Conservation (phyloP, 2,797 vertebrate genomes). For the Phoebastria nigripes region DNA sequence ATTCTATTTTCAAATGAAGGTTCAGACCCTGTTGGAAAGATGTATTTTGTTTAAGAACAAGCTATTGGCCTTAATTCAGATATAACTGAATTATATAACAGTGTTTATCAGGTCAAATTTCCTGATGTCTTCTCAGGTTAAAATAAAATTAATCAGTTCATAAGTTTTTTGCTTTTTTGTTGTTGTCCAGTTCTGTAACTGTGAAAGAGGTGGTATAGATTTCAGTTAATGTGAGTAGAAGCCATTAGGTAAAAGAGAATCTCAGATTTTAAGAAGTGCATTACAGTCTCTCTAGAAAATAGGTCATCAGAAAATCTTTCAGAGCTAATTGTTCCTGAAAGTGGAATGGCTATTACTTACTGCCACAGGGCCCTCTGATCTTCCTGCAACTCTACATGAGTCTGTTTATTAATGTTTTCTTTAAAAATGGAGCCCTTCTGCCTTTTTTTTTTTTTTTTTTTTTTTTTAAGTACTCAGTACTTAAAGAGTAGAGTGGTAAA, state of each 20-base stretch:
- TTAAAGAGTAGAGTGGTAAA: not conserved
- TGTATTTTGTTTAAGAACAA: not conserved
- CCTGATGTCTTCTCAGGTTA: not conserved
- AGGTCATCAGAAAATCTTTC: not conserved
- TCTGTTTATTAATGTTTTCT: conserved; percentile 20
- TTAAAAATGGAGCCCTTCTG: not conserved
- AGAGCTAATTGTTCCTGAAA: not conserved
- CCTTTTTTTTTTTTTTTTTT: not conserved
- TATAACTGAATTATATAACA: not conserved
- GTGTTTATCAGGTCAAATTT: not conserved
- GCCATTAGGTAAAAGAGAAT: not conserved
- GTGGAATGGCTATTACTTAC: not conserved
- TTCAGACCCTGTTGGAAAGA: not conserved
- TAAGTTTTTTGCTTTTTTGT: not conserved
- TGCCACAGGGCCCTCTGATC: conserved; percentile 8
- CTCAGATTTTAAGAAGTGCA: not conserved
- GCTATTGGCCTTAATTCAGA: not conserved
- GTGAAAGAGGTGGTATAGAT: not conserved
- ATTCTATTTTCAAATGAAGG: not conserved
- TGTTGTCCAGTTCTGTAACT: not conserved
- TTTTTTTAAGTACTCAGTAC: not conserved
- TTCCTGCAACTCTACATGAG: not conserved
- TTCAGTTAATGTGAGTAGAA: not conserved
- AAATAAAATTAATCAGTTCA: not conserved
- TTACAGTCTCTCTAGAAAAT: not conserved